These are phyloP conservation scores for Martes martes DNA, from an alignment of 2,113 vertebrate species.

Conservation along the genomic window DNA sequence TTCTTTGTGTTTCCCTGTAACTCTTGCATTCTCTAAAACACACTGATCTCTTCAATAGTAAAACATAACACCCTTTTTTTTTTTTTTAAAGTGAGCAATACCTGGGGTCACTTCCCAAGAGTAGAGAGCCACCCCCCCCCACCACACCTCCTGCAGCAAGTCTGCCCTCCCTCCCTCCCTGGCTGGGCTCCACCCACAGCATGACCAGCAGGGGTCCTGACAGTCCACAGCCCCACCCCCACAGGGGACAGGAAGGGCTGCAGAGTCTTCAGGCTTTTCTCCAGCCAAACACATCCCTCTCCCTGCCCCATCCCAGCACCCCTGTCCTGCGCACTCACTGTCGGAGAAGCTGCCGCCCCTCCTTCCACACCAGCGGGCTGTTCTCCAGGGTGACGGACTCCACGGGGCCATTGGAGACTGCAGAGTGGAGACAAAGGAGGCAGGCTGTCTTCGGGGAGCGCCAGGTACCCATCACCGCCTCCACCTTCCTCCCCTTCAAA, in stretches of 20 bases:
- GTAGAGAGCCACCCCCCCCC: not conserved
- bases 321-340: conserved; percentile 82
- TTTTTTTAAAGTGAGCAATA: not conserved
- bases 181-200: not conserved
- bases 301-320: not conserved
- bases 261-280: not conserved
- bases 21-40: not conserved
- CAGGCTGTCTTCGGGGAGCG: not conserved
- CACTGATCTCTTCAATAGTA: not conserved
- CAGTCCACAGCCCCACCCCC: not conserved
- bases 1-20: not conserved
- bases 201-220: not conserved
- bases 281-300: not conserved
- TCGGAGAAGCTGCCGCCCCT: conserved; percentile 92
- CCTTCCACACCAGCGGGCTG: conserved; percentile 93
- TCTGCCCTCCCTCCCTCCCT: not conserved
- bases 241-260: not conserved
- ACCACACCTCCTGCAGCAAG: not conserved
- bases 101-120: not conserved
- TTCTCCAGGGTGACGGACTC: conserved; percentile 86
- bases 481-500: not conserved
- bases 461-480: not conserved
- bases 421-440: not conserved
- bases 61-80: not conserved
- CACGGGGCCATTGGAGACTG: conserved; percentile 90